phyloP scores from a whole-genome alignment of 2,113 vertebrate genomes.

The Mystacornis crossleyi region DNA sequence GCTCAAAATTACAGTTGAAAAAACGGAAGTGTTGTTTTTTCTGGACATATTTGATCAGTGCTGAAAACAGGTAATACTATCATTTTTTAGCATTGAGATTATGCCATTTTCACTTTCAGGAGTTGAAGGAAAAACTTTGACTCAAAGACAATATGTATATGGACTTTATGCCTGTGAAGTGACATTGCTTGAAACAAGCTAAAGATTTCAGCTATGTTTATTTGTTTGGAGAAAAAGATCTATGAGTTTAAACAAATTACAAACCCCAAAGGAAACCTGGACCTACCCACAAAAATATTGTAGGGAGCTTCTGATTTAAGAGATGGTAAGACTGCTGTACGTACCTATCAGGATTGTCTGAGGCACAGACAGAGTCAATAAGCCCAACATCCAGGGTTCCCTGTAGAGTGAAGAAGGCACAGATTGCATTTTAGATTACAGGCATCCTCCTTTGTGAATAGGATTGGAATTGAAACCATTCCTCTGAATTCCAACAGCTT shows the following conservation, averaged over 20 bases:
- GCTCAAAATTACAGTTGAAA: neutral
- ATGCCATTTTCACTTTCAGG: neutral
- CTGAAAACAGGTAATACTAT: neutral
- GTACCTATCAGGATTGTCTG: conserved; percentile 92
- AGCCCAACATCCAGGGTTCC: conserved; percentile 91
- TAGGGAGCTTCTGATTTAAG: neutral
- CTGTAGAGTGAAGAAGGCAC: conserved; percentile 62
- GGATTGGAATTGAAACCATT: neutral
- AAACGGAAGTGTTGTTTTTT: neutral
- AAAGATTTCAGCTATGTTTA: neutral
- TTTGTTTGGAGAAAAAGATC: neutral
- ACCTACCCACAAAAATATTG: neutral
- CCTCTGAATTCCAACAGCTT: neutral
- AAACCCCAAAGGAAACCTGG: neutral
- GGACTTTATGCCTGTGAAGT: neutral
- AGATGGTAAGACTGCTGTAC: neutral
- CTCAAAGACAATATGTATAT: neutral
- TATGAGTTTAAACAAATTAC: neutral
- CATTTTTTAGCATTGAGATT: neutral
- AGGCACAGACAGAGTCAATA: conserved; percentile 92
- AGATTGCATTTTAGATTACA: neutral
- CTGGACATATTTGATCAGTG: neutral
- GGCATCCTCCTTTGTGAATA: neutral
- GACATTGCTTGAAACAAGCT: neutral
- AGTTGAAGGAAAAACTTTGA: neutral